Evolutionary conservation across 1,140 invertebrate species (phyloP).

Genomic region (Pseudomyrmex sp.): DNA sequence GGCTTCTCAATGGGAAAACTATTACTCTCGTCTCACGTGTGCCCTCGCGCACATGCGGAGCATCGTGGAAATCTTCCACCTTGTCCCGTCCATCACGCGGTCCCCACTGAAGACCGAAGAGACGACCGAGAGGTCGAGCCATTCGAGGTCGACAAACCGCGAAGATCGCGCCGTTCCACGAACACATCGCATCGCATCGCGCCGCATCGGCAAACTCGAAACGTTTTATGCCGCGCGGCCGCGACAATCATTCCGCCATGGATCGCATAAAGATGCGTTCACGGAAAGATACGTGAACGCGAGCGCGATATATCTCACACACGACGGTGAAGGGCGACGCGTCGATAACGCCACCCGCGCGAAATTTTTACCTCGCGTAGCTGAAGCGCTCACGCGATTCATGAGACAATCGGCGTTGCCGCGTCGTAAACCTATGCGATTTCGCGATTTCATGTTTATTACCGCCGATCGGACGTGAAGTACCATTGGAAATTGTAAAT

Average conservation of each 20-base stretch:
- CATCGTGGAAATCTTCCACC: slow-evolving; percentile 73
- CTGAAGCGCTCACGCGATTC: slow-evolving; percentile 29
- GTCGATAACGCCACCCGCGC: slow-evolving; percentile 40
- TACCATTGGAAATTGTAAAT: slow-evolving; percentile 55
- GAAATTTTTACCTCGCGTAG: slow-evolving; percentile 30
- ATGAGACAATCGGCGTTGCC: slow-evolving; percentile 9
- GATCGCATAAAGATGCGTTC: slow-evolving; percentile 39
- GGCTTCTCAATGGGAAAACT: slow-evolving; percentile 60
- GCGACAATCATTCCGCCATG: slow-evolving; percentile 28
- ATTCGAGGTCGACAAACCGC: slow-evolving; percentile 65
- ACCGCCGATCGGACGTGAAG: slow-evolving; percentile 22
- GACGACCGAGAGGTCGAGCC: slow-evolving; percentile 49
- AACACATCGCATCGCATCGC: slow-evolving; percentile 31
- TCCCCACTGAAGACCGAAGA: slow-evolving; percentile 11
- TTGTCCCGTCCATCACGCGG: slow-evolving; percentile 56
- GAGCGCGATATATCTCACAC: slow-evolving; percentile 53
- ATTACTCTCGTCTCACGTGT: slow-evolving; percentile 26
- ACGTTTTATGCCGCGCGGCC: slow-evolving; percentile 32
- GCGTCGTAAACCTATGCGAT: slow-evolving; percentile 53
- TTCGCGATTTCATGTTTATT: slow-evolving; percentile 47
- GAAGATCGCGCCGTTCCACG: slow-evolving; percentile 29
- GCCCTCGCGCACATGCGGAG: background rate
- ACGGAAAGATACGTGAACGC: slow-evolving; percentile 53
- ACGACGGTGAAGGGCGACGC: slow-evolving; percentile 15
- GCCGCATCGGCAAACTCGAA: background rate